A percentile compares a stretch with the other conserved stretches of the same genome.
These are phyloP conservation scores for Perca schrenkii DNA, from an alignment of 2,113 vertebrate genomes.

Conservation along the genomic window DNA sequence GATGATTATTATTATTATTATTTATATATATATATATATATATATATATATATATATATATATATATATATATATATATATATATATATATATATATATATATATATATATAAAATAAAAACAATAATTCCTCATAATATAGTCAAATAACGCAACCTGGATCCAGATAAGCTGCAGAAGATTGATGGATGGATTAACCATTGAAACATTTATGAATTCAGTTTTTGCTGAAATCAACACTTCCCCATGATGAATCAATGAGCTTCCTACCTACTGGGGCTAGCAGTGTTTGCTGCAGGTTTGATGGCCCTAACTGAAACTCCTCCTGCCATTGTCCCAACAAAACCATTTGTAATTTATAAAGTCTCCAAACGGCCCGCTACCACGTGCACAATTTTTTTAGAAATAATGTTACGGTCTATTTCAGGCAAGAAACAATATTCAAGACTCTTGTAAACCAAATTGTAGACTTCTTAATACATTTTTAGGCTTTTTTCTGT, in stretches of 20 bases:
- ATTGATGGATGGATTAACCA: neutral
- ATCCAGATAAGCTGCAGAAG: neutral
- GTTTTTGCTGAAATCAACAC: constrained; percentile 1
- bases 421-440: neutral
- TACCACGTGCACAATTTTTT: neutral
- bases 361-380: neutral
- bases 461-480: neutral
- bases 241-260: neutral
- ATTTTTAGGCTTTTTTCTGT: neutral
- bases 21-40: neutral
- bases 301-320: neutral
- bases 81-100: too few species aligned
- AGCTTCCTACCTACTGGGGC: neutral
- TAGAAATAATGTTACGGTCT: neutral
- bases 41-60: too few species aligned
- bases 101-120: neutral
- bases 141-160: neutral
- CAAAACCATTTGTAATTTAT: neutral
- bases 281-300: neutral
- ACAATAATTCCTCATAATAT: neutral
- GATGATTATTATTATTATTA: too few species aligned
- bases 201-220: neutral
- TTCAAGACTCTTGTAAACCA: neutral
- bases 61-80: neutral
- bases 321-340: neutral